Conservation (phyloP, 2,888 invertebrate species). For the Aporophyla nigra region DNA sequence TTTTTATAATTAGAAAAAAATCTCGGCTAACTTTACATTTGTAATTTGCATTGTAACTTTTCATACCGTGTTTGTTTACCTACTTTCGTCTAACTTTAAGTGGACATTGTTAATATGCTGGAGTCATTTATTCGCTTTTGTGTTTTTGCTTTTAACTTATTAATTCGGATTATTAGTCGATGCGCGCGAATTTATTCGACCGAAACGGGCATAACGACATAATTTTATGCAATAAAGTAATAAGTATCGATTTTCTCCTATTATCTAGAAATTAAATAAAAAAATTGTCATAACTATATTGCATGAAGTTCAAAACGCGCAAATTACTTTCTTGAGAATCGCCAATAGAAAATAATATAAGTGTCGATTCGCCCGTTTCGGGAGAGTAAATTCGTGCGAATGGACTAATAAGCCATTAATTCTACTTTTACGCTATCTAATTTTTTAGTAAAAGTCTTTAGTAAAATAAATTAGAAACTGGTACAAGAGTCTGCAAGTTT, state of each 20-base stretch:
- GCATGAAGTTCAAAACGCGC: no score
- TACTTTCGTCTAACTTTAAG: slow-evolving; percentile 24
- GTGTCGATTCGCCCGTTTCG: no score
- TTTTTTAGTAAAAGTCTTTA: not conserved
- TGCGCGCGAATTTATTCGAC: no score
- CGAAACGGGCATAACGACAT: no score
- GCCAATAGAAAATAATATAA: no score
- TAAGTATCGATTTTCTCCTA: no score
- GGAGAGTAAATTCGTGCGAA: no score
- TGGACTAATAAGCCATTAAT: no score
- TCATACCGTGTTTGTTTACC: slow-evolving; percentile 14
- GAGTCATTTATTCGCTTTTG: slow-evolving; percentile 5
- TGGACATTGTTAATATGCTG: slow-evolving; percentile 23
- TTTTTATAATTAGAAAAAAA: slow-evolving; percentile 46
- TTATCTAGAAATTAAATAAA: no score
- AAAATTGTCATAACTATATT: no score
- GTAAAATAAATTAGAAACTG: not conserved
- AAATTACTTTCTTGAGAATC: no score
- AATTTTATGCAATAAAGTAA: no score
- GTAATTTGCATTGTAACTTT: slow-evolving; percentile 27
- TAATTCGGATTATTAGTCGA: not conserved
- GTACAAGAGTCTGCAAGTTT: not conserved
- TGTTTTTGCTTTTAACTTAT: not conserved
- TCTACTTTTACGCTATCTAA: not conserved
- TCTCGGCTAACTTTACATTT: slow-evolving; percentile 29